Percentiles rank a stretch among this genome's conserved stretches.
These are phyloP conservation scores for Coracias cyanogaster DNA, from an alignment of 2,797 vertebrate genomes.

Conservation along the genomic window DNA sequence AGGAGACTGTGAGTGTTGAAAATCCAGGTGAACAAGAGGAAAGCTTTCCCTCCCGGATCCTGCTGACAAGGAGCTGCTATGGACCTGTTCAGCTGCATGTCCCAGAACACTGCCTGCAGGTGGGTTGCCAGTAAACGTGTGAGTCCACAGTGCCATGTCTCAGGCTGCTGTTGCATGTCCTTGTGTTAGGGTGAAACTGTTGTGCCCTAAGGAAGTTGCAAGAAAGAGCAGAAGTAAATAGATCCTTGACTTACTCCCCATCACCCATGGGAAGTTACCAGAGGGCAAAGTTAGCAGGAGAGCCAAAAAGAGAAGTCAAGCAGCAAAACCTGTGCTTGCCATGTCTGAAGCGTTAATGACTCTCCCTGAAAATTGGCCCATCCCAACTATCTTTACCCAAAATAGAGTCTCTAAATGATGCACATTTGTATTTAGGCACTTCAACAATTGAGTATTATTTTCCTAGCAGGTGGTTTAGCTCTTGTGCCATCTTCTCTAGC, in stretches of 20 bases:
- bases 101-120: background rate
- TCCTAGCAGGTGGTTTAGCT: conserved; percentile 45
- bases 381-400: background rate
- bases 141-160: background rate
- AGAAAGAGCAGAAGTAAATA: background rate
- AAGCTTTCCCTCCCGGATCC: background rate
- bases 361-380: background rate
- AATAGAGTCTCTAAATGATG: conserved; percentile 4
- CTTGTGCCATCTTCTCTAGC: conserved; percentile 34
- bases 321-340: background rate
- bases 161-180: background rate
- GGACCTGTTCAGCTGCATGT: accelerated
- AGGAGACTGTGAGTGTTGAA: accelerated
- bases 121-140: accelerated
- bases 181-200: background rate
- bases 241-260: background rate
- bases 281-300: background rate
- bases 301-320: background rate
- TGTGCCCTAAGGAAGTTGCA: background rate
- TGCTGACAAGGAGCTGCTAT: accelerated
- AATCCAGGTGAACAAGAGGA: background rate
- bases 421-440: conserved; percentile 29
- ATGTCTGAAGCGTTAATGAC: background rate
- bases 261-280: background rate
- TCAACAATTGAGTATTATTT: conserved; percentile 13